Evolutionary conservation across 2,888 invertebrate genomes (phyloP).

Genomic region (Spodoptera exigua): DNA sequence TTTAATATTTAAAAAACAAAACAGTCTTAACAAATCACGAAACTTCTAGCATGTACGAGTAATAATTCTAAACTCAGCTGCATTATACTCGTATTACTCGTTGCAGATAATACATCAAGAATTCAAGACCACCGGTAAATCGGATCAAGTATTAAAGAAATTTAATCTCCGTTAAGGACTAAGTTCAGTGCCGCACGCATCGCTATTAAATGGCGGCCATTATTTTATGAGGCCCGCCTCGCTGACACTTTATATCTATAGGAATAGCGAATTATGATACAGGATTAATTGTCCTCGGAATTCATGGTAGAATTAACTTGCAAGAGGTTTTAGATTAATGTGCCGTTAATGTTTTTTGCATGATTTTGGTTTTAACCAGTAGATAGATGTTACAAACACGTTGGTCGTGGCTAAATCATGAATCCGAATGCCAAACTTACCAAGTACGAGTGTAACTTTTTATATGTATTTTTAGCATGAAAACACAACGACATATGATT

Average conservation of each 20-base stretch:
- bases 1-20: no score
- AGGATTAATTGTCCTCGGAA: constrained; percentile 35
- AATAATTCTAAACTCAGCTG: constrained; percentile 11
- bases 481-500: no score
- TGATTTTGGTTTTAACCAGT: no score
- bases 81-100: constrained; percentile 39
- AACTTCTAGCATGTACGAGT: no score
- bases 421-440: no score
- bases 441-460: no score
- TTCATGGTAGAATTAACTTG: neutral
- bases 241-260: constrained; percentile 46
- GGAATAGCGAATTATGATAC: constrained; percentile 35
- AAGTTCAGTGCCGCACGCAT: constrained; percentile 36
- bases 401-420: no score
- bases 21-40: no score
- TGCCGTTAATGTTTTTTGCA: no score
- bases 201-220: constrained; percentile 49
- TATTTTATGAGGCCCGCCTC: constrained; percentile 46
- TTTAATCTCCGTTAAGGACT: constrained; percentile 53
- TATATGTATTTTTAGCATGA: no score
- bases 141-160: constrained; percentile 57
- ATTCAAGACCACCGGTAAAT: constrained; percentile 55
- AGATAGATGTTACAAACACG: no score
- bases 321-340: neutral
- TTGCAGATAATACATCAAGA: constrained; percentile 45